Conservation (phyloP, 2,113 vertebrate genomes). For the Procavia capensis region DNA sequence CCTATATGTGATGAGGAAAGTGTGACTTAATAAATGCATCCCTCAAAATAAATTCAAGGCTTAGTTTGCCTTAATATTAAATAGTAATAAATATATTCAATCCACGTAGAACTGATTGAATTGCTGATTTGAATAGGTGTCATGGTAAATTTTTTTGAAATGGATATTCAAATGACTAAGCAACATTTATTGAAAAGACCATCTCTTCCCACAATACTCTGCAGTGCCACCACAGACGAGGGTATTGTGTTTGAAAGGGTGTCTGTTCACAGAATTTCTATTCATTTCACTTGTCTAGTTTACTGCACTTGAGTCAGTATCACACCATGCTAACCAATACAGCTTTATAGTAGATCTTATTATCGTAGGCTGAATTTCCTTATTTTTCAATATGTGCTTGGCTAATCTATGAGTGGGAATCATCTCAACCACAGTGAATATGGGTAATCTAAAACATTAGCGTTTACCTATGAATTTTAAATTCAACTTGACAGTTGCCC, state of each 20-base stretch:
- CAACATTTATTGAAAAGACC: no score
- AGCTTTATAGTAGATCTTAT: not conserved
- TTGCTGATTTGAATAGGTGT: not conserved
- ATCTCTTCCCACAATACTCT: no score
- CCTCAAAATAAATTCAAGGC: no score
- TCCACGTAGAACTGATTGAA: not conserved
- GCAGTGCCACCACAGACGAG: no score
- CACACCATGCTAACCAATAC: not conserved
- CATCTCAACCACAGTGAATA: no score
- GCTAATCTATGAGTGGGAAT: no score
- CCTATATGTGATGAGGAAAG: not conserved
- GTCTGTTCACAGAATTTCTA: not conserved
- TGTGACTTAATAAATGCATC: not conserved
- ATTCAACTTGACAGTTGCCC: not conserved
- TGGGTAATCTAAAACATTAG: not conserved
- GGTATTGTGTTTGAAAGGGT: not conserved
- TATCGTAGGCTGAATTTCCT: not conserved
- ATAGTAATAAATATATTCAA: not conserved
- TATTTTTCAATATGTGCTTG: not conserved
- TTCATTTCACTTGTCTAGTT: not conserved
- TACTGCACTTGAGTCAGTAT: not conserved
- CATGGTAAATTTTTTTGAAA: not conserved
- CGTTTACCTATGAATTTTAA: not conserved
- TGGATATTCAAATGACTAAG: not conserved
- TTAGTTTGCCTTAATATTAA: not conserved